phyloP scores from a whole-genome alignment of 2,113 vertebrate species.

The Pitta sordida region DNA sequence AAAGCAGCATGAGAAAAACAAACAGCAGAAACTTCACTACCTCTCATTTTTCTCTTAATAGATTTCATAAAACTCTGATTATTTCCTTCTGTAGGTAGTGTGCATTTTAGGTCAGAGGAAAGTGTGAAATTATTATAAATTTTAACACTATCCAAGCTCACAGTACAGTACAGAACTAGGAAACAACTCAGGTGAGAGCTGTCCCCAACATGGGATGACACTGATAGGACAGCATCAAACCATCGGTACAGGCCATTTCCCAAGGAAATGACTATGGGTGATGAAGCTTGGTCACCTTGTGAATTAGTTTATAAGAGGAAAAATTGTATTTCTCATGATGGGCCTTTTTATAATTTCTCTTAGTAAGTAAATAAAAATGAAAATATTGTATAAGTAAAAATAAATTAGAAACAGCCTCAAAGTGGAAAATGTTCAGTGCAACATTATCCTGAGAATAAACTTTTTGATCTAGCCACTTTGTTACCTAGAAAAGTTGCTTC shows the following conservation, averaged over 20 bases:
- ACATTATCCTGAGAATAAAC: background rate
- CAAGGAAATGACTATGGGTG: background rate
- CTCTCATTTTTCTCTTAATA: background rate
- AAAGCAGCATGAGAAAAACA: constrained; percentile 65
- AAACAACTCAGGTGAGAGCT: background rate
- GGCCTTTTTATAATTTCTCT: background rate
- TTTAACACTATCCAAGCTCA: background rate
- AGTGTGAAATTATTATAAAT: background rate
- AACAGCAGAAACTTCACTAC: constrained; percentile 40
- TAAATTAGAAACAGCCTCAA: background rate
- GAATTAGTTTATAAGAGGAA: background rate
- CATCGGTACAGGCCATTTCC: rapidly evolving
- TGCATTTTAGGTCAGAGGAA: background rate
- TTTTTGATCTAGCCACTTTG: background rate
- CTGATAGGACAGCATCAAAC: background rate
- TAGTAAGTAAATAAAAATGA: background rate
- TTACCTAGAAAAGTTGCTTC: background rate
- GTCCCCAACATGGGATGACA: background rate
- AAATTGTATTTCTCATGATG: background rate
- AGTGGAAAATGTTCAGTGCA: background rate
- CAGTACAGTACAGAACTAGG: background rate
- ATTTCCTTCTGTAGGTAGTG: background rate
- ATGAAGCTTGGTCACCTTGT: background rate
- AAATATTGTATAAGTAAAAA: background rate
- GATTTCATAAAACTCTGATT: constrained; percentile 43